Conservation (phyloP, 2,797 vertebrate species). For the Otolemur crassicaudatus region DNA sequence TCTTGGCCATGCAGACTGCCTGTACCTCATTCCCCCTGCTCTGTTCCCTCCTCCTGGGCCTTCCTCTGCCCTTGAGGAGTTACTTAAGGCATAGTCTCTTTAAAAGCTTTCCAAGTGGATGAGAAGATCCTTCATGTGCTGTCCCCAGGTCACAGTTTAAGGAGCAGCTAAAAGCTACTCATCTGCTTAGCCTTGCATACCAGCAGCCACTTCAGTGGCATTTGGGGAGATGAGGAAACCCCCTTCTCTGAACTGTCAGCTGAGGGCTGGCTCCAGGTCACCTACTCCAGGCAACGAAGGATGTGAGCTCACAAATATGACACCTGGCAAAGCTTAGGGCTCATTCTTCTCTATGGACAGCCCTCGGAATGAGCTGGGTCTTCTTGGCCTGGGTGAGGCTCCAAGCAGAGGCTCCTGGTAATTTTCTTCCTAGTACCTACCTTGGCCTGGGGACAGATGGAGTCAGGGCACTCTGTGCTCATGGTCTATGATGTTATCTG, state of each 20-base stretch:
- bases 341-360: not conserved
- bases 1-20: not conserved
- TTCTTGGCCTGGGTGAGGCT: not conserved
- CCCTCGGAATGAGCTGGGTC: not conserved
- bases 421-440: not conserved
- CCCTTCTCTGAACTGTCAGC: not conserved
- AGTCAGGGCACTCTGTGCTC: not conserved
- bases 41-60: not conserved
- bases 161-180: not conserved
- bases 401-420: not conserved
- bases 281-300: not conserved
- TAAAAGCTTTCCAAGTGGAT: not conserved
- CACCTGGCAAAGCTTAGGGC: not conserved
- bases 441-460: not conserved
- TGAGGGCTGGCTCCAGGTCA: not conserved
- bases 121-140: not conserved
- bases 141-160: not conserved
- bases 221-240: not conserved
- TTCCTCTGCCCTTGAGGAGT: not conserved
- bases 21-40: not conserved
- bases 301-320: not conserved
- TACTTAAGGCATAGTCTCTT: not conserved
- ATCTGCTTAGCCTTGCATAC: not conserved
- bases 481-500: conserved; percentile 21
- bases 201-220: not conserved